phyloP scores from a whole-genome alignment of 2,888 invertebrate species.

The Cloeon dipterum region DNA sequence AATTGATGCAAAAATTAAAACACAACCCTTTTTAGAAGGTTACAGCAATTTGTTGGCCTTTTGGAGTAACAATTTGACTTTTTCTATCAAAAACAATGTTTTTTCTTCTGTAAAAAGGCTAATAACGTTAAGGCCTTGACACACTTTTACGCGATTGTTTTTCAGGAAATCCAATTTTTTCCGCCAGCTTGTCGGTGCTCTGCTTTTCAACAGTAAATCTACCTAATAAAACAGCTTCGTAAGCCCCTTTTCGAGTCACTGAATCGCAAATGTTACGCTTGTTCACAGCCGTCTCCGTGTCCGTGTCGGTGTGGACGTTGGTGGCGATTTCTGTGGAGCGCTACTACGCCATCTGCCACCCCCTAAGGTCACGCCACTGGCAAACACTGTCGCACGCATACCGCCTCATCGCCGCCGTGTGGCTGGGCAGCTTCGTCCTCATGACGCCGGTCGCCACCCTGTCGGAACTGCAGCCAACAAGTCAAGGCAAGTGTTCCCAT shows the following conservation, averaged over 20 bases:
- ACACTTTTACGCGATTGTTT: too few species aligned
- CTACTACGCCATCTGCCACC: conserved; percentile 58
- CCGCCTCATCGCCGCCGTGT: conserved; percentile 38
- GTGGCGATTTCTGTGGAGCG: conserved; percentile 56
- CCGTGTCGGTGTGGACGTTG: conserved; percentile 52
- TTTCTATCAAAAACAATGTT: too few species aligned
- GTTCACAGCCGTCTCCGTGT: conserved; percentile 53
- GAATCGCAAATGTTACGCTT: too few species aligned
- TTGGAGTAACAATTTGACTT: too few species aligned
- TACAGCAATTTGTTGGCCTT: too few species aligned
- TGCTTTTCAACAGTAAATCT: background rate
- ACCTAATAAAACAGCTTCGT: background rate
- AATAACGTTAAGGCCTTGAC: too few species aligned
- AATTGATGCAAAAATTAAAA: too few species aligned
- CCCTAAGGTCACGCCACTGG: conserved; percentile 47
- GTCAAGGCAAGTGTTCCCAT: conserved; percentile 3
- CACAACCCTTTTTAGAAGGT: too few species aligned
- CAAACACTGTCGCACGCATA: conserved; percentile 53
- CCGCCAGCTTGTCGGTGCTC: too few species aligned
- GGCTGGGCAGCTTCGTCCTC: conserved; percentile 35
- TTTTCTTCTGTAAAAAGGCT: too few species aligned
- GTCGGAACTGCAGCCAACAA: conserved; percentile 29
- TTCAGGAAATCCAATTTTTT: too few species aligned
- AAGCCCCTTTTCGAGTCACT: too few species aligned
- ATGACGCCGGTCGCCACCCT: conserved; percentile 39